A percentile compares a stretch with the other conserved stretches of the same genome.
Conservation (phyloP, 2,113 vertebrate genomes). For the Epinephelus cyanopodus region DNA sequence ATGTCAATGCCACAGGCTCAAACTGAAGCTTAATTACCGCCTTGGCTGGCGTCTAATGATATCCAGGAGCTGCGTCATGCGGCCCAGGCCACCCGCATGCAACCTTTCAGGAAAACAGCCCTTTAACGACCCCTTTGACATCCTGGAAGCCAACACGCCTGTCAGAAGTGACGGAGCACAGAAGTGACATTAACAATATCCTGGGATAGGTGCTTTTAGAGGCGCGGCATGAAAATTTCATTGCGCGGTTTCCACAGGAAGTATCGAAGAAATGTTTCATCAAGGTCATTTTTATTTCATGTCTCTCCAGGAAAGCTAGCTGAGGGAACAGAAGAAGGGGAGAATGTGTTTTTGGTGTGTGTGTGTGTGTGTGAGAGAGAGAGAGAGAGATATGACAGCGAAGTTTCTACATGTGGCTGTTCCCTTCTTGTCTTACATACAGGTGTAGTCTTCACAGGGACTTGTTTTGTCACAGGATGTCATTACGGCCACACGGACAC, state of each 20-base stretch:
- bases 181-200: conserved; percentile 81
- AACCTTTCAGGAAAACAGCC: conserved; percentile 14
- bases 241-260: conserved; percentile 58
- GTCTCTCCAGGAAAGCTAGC: conserved; percentile 59
- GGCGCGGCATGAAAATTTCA: conserved; percentile 76
- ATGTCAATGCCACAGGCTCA: background rate
- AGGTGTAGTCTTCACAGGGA: conserved; percentile 9
- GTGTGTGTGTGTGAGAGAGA: background rate
- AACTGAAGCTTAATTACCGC: background rate
- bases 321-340: background rate
- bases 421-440: background rate
- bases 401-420: background rate
- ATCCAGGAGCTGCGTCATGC: background rate
- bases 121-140: conserved; percentile 38
- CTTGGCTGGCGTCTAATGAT: conserved; percentile 3
- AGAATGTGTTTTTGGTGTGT: background rate
- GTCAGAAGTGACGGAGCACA: conserved; percentile 75
- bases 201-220: conserved; percentile 76
- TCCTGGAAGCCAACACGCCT: conserved; percentile 61
- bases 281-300: conserved; percentile 78
- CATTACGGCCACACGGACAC: background rate
- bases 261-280: conserved; percentile 69
- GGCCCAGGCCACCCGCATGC: conserved; percentile 17
- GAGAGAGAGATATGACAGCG: background rate
- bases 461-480: conserved; percentile 37